Percentiles rank a stretch among this genome's conserved stretches.
These are phyloP conservation scores for Hassar affinis DNA, from an alignment of 2,113 vertebrate species.

Conservation along the genomic window DNA sequence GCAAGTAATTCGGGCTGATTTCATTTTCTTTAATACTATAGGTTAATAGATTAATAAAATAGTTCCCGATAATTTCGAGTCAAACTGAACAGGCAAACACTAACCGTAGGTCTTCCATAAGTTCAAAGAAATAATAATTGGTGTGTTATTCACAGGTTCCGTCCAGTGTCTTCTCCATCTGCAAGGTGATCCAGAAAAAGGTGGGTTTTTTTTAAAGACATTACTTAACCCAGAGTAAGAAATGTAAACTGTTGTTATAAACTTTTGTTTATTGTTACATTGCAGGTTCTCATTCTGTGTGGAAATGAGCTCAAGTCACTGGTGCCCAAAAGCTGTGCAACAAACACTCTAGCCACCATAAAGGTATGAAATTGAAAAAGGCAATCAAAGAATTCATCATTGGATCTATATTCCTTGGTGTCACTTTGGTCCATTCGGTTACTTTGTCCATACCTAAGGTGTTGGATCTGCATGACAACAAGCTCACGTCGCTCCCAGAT, in stretches of 20 bases:
- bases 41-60: too few species aligned
- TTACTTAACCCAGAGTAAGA: background rate
- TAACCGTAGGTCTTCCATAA: too few species aligned
- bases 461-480: conserved; percentile 90
- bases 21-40: too few species aligned
- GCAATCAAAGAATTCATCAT: background rate
- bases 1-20: too few species aligned
- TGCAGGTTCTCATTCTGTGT: conserved; percentile 86
- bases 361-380: conserved; percentile 78
- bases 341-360: conserved; percentile 77
- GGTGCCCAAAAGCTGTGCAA: conserved; percentile 83
- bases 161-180: conserved; percentile 83
- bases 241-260: background rate
- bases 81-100: too few species aligned
- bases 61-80: too few species aligned
- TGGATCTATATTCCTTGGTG: background rate
- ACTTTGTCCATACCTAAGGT: conserved; percentile 72
- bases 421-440: background rate
- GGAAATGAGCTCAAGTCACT: conserved; percentile 81
- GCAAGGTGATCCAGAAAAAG: conserved; percentile 95
- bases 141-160: conserved; percentile 75
- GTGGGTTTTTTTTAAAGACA: conserved; percentile 63
- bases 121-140: too few species aligned
- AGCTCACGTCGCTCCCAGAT: conserved; percentile 80
- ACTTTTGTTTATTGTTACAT: conserved; percentile 23